Conservation (phyloP, 1,140 invertebrate species). For the Coelopa frigida region DNA sequence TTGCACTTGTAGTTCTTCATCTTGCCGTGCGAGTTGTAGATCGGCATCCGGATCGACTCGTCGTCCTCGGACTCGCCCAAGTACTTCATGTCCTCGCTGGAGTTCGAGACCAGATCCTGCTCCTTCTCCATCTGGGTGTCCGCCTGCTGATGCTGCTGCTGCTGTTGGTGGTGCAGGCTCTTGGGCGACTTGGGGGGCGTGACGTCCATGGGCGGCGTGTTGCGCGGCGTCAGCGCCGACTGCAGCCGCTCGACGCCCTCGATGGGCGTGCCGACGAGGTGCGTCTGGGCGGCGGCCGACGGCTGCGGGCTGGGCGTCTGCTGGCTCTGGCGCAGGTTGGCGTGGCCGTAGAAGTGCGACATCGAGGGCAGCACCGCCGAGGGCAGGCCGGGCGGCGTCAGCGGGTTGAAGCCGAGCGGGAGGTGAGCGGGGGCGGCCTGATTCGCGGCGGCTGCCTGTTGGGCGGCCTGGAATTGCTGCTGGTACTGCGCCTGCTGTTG, state of each 20-base stretch:
- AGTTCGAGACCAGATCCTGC: constrained; percentile 47
- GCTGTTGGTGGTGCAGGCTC: constrained; percentile 22
- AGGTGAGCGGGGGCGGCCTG: constrained; percentile 24
- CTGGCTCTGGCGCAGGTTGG: constrained; percentile 19
- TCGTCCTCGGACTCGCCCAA: constrained; percentile 56
- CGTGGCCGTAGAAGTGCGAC: constrained; percentile 31
- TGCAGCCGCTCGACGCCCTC: constrained; percentile 9
- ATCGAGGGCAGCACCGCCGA: constrained; percentile 43
- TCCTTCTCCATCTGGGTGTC: constrained; percentile 28
- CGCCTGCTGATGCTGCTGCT: constrained; percentile 10
- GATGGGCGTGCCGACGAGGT: constrained; percentile 15
- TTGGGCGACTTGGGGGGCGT: constrained; percentile 53
- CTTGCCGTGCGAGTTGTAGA: constrained; percentile 74
- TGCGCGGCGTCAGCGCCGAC: constrained; percentile 27
- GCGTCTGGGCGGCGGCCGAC: constrained; percentile 24
- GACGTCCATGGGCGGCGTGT: constrained; percentile 42
- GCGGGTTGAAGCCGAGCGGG: constrained; percentile 41
- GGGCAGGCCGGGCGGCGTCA: constrained; percentile 47
- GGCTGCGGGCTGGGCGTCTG: constrained; percentile 42
- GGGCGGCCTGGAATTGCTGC: constrained; percentile 39
- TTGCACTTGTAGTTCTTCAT: constrained; percentile 88
- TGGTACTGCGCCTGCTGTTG: constrained; percentile 37
- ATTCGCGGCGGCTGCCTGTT: constrained; percentile 23
- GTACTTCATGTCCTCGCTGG: constrained; percentile 43
- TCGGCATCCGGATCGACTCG: constrained; percentile 55